phyloP scores from a whole-genome alignment of 2,888 invertebrate genomes.

The Noctua comes region DNA sequence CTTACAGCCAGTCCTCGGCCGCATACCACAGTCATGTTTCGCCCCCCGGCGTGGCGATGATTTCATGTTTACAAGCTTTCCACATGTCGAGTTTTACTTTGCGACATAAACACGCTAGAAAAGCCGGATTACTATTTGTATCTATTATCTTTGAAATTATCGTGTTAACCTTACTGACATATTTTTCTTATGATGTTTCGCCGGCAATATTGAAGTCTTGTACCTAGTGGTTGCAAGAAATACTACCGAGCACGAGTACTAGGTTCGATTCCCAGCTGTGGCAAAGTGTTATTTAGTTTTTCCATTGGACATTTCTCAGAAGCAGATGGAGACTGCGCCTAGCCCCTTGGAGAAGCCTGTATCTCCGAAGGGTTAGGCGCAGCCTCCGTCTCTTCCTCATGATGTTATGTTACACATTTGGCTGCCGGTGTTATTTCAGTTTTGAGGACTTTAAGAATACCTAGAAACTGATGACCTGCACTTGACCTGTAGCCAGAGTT shows the following conservation, averaged over 20 bases:
- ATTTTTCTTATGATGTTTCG: background rate
- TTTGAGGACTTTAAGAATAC: background rate
- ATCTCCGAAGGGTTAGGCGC: too few species aligned
- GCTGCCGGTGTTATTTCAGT: background rate
- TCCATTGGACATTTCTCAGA: too few species aligned
- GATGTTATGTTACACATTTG: background rate
- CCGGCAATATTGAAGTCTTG: background rate
- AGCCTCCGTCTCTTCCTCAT: too few species aligned
- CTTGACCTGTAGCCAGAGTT: too few species aligned
- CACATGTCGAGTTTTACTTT: slow-evolving; percentile 50
- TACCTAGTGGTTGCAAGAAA: too few species aligned
- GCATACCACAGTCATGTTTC: slow-evolving; percentile 33
- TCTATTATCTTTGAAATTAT: slow-evolving; percentile 7
- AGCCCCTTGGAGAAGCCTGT: too few species aligned
- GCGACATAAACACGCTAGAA: slow-evolving; percentile 22
- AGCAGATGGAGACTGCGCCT: too few species aligned
- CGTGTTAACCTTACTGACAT: slow-evolving; percentile 7
- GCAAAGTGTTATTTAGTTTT: too few species aligned
- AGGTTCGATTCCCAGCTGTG: too few species aligned
- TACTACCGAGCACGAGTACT: too few species aligned
- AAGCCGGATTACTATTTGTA: slow-evolving; percentile 6
- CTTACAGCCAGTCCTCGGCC: slow-evolving; percentile 14
- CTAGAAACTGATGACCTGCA: background rate
- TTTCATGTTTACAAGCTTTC: slow-evolving; percentile 50
- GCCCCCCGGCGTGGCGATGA: slow-evolving; percentile 43